These are phyloP conservation scores for Holotrichia oblita DNA, from an alignment of 1,140 invertebrate genomes.

Conservation along the genomic window DNA sequence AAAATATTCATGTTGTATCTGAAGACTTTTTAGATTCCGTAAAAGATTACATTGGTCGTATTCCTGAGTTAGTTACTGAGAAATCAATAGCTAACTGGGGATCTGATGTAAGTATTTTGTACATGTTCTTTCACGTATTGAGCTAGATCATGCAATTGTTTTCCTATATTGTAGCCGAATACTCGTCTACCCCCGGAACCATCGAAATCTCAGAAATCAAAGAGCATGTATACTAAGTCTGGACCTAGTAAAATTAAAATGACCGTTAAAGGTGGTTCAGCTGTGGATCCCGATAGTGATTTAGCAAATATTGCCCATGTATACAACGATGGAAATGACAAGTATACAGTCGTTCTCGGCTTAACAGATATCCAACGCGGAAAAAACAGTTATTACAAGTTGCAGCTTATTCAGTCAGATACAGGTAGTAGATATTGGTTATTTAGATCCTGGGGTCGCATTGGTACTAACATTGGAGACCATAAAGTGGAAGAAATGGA, in stretches of 20 bases:
- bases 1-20: slow-evolving; percentile 82
- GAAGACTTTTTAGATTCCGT: slow-evolving; percentile 81
- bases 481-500: slow-evolving; percentile 75
- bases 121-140: neutral
- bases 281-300: slow-evolving; percentile 90
- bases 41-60: slow-evolving; percentile 66
- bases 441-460: slow-evolving; percentile 89
- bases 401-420: slow-evolving; percentile 89
- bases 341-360: slow-evolving; percentile 83
- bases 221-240: slow-evolving; percentile 74
- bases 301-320: slow-evolving; percentile 85
- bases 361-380: slow-evolving; percentile 85
- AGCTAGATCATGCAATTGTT: neutral
- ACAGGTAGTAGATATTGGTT: slow-evolving; percentile 59
- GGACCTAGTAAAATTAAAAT: slow-evolving; percentile 75
- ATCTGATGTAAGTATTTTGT: slow-evolving; percentile 69
- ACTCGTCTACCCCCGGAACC: slow-evolving; percentile 66
- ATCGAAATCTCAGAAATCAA: slow-evolving; percentile 64
- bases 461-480: slow-evolving; percentile 91
- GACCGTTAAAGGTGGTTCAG: slow-evolving; percentile 86
- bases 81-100: slow-evolving; percentile 86
- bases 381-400: slow-evolving; percentile 95
- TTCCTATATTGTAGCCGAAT: slow-evolving; percentile 61
- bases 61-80: slow-evolving; percentile 73
- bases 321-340: slow-evolving; percentile 69